Evolutionary conservation across 1,140 invertebrate genomes (phyloP).

Genomic region (Tetragnatha versicolor): DNA sequence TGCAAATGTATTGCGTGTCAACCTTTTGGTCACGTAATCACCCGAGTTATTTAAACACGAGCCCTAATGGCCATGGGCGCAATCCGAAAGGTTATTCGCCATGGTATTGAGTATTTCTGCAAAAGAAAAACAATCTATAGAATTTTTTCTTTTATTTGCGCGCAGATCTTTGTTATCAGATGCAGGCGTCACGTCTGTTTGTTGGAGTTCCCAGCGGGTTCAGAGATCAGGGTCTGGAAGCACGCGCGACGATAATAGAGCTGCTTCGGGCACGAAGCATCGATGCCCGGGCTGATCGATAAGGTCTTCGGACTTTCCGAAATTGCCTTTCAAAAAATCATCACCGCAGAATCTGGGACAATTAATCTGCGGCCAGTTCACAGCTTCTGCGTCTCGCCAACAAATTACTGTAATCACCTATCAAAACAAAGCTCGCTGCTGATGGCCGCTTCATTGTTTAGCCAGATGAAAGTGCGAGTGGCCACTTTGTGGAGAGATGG

Average conservation of each 20-base stretch:
- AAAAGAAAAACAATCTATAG: conserved; percentile 43
- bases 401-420: conserved; percentile 45
- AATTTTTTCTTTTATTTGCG: conserved; percentile 44
- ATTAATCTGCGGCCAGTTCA: conserved; percentile 39
- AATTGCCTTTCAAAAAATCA: conserved; percentile 43
- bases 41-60: conserved; percentile 51
- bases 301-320: conserved; percentile 36
- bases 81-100: conserved; percentile 51
- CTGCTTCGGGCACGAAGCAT: conserved; percentile 49
- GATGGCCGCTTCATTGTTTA: too few species aligned
- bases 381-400: conserved; percentile 39
- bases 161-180: conserved; percentile 49
- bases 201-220: conserved; percentile 44
- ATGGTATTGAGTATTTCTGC: conserved; percentile 39
- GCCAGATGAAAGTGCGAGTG: too few species aligned
- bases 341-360: conserved; percentile 22
- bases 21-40: conserved; percentile 50
- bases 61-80: background rate
- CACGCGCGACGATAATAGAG: conserved; percentile 53
- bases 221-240: conserved; percentile 35
- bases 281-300: conserved; percentile 29
- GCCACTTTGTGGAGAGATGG: too few species aligned
- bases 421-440: conserved; percentile 41
- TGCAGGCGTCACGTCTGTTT: conserved; percentile 51
- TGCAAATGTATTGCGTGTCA: conserved; percentile 48